phyloP scores from a whole-genome alignment of 1,140 invertebrate species.

The Asbolus verrucosus region DNA sequence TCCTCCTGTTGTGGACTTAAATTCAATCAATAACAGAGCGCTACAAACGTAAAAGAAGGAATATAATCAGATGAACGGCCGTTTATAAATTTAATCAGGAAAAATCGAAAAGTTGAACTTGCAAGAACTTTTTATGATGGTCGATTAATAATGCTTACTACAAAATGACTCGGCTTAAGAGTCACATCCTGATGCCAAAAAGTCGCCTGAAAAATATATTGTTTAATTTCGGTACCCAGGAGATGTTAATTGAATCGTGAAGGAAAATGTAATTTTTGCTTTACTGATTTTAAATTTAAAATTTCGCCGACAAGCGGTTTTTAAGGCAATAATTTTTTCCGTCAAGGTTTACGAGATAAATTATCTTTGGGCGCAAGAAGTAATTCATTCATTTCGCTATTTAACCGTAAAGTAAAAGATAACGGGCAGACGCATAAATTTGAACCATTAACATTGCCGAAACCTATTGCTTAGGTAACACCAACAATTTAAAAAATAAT shows the following conservation, averaged over 20 bases:
- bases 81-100: too few species aligned
- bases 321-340: conserved; percentile 19
- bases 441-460: conserved; percentile 6
- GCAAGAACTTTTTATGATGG: too few species aligned
- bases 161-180: too few species aligned
- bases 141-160: too few species aligned
- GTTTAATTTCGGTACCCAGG: too few species aligned
- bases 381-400: conserved; percentile 35
- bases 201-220: too few species aligned
- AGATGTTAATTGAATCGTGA: conserved; percentile 1
- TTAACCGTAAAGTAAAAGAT: conserved; percentile 31
- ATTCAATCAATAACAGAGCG: too few species aligned
- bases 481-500: conserved; percentile 8
- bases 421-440: conserved; percentile 33
- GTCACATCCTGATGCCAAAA: too few species aligned
- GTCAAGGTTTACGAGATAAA: conserved; percentile 31
- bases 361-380: conserved; percentile 21
- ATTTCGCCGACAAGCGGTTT: conserved; percentile 6
- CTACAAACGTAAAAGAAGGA: too few species aligned
- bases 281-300: neutral
- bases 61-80: too few species aligned
- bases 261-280: neutral
- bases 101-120: too few species aligned
- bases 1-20: too few species aligned
- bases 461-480: conserved; percentile 34